These are phyloP conservation scores for Aphelenchoides fujianensis DNA, from an alignment of 1,140 invertebrate species.

Conservation along the genomic window DNA sequence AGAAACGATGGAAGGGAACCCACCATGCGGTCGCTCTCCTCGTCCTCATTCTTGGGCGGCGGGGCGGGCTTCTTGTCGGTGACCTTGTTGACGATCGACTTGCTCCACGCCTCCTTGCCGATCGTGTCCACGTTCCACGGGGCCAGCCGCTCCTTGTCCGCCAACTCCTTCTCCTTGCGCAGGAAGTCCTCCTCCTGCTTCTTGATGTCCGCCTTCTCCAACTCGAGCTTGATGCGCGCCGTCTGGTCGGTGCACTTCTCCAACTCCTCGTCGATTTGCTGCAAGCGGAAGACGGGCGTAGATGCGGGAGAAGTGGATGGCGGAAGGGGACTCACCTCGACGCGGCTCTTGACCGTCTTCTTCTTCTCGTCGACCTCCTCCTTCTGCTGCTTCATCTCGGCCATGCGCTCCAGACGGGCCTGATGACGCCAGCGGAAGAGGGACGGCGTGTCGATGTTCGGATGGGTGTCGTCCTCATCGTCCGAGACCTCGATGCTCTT, in stretches of 20 bases:
- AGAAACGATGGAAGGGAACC: conserved; percentile 52
- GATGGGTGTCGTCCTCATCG: conserved; percentile 85
- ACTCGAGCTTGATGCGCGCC: conserved; percentile 60
- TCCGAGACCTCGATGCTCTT: conserved; percentile 52
- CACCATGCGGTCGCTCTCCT: conserved; percentile 77
- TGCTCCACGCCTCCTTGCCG: conserved; percentile 91
- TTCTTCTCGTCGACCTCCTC: conserved; percentile 63
- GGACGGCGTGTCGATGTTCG: conserved; percentile 96
- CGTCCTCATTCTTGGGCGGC: conserved; percentile 67
- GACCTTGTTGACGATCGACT: conserved; percentile 84
- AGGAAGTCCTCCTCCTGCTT: conserved; percentile 64
- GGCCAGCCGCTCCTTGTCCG: conserved; percentile 77
- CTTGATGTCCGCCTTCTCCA: conserved; percentile 68
- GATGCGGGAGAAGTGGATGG: background rate
- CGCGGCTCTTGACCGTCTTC: conserved; percentile 19
- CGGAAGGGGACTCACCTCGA: conserved; percentile 30
- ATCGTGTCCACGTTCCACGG: conserved; percentile 99
- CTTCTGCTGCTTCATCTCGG: conserved; percentile 75
- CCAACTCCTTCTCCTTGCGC: conserved; percentile 74
- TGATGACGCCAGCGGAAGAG: conserved; percentile 96
- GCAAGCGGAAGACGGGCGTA: background rate
- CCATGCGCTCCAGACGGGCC: conserved; percentile 90
- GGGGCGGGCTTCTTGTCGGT: conserved; percentile 60
- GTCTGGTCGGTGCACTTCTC: conserved; percentile 42
- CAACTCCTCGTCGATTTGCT: conserved; percentile 42